These are phyloP conservation scores for Tetramorium simillimum DNA, from an alignment of 1,140 invertebrate genomes.

Conservation along the genomic window DNA sequence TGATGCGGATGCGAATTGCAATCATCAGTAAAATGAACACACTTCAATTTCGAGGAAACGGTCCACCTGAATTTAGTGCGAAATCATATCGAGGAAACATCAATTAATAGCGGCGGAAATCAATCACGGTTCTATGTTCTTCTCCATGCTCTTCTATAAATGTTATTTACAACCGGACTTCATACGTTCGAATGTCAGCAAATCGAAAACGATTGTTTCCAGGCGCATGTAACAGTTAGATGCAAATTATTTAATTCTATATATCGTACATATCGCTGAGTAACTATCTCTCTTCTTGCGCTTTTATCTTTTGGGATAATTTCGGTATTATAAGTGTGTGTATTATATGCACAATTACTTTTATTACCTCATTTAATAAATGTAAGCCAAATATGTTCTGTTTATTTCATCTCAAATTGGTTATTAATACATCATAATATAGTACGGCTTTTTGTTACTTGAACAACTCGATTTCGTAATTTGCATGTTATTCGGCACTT, in stretches of 20 bases:
- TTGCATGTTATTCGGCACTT: not conserved
- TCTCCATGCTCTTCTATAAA: slow-evolving; percentile 10
- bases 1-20: not conserved
- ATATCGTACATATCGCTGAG: not conserved
- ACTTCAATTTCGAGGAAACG: slow-evolving; percentile 15
- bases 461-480: not conserved
- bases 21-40: not conserved
- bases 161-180: slow-evolving; percentile 6
- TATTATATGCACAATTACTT: not conserved
- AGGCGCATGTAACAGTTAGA: not conserved
- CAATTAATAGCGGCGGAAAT: slow-evolving; percentile 34
- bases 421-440: not conserved
- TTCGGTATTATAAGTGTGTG: not conserved
- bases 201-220: slow-evolving; percentile 31
- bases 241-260: not conserved
- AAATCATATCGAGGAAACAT: slow-evolving; percentile 30
- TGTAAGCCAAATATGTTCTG: not conserved
- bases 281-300: not conserved
- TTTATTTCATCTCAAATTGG: not conserved
- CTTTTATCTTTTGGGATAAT: not conserved
- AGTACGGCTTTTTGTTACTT: not conserved
- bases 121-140: slow-evolving; percentile 25
- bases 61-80: slow-evolving; percentile 5
- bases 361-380: not conserved
- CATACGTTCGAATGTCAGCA: not conserved